Base-by-base conservation (phyloP, 2,888 invertebrate genomes). In the Archaeoteleia sp. region DNA sequence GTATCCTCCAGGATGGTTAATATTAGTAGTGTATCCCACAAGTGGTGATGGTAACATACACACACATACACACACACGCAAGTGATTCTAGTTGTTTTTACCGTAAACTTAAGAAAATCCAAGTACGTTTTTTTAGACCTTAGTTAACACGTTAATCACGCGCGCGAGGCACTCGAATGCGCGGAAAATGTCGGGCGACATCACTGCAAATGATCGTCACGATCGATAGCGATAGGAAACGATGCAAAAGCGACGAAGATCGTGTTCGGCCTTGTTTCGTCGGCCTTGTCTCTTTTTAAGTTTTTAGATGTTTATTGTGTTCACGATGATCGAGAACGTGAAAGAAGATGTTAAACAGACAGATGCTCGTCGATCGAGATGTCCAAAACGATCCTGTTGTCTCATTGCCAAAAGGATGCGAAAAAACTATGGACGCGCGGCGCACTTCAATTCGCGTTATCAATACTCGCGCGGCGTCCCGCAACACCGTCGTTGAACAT, bases 1-100 rank as follows among this genome's bases (percentile, higher is more conserved):
- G 54, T 67, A 66, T 71, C 71, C 71, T 70, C 71, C 71, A 70
- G 71, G 70, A 72, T 60, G 67, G 75, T 80, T 78, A 75, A 78
- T 79, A 71, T 72, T 76, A 63, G 71, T 80, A 79, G 78, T 71
- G 76, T 80, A 79, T 81, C 77, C 75, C 78, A 79, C 78, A 67
- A 45, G 74, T 76, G 81, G 81, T 81, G 80, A 80, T 76, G 81
- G 81, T 80, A 74, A 74, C 63, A 58, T 40, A 25, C 23, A 20
- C 30, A 34, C n/a, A 43, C 49, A 67, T 30, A 39, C 14, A 55
- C 61, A 34, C 14, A 30, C 45, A 54, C 29, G 73, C 76, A 79
- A 81, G 78, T 78, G 80, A 81, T 79, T 81, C 80, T 80, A 80
- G 80, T 80, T 81, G 73, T 78, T 80, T 78, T 78, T 75, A 76